Conservation (phyloP, 2,888 invertebrate genomes). For the Bombyx huttoni region DNA sequence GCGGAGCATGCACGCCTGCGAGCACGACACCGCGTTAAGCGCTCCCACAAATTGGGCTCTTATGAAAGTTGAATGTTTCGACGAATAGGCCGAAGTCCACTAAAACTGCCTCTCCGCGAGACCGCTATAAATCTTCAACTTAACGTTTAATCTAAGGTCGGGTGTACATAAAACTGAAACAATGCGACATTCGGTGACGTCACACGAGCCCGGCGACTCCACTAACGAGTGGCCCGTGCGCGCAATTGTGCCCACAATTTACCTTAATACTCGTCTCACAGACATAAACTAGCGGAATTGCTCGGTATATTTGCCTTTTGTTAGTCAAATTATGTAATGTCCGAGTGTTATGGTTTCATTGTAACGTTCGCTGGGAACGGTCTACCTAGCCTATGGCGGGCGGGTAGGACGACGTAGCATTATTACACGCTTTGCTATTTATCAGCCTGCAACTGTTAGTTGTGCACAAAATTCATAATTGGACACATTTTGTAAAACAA, state of each 20-base stretch:
- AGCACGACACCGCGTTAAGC: conserved; percentile 59
- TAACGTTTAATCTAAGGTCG: conserved; percentile 62
- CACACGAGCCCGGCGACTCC: conserved; percentile 39
- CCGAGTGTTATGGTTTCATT: conserved; percentile 51
- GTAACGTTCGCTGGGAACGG: conserved; percentile 15
- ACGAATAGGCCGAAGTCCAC: conserved; percentile 49
- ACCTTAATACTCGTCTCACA: conserved; percentile 59
- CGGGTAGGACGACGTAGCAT: neutral
- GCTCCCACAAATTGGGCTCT: conserved; percentile 62
- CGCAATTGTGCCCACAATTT: conserved; percentile 63
- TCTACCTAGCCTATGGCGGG: conserved; percentile 4
- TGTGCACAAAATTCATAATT: conserved; percentile 22
- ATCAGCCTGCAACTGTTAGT: conserved; percentile 16
- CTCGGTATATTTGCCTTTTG: conserved; percentile 55
- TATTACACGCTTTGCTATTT: conserved; percentile 10
- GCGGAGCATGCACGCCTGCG: conserved; percentile 59
- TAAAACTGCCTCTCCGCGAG: conserved; percentile 41
- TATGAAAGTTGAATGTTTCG: conserved; percentile 64
- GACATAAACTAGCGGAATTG: conserved; percentile 59
- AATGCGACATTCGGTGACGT: conserved; percentile 59
- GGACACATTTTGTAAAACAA: conserved; percentile 28
- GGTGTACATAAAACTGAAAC: conserved; percentile 60
- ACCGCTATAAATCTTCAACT: conserved; percentile 59
- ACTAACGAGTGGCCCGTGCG: conserved; percentile 68
- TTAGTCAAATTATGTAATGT: conserved; percentile 59